Evolutionary conservation across 2,113 vertebrate species (phyloP).

Genomic region (Sus scrofa): DNA sequence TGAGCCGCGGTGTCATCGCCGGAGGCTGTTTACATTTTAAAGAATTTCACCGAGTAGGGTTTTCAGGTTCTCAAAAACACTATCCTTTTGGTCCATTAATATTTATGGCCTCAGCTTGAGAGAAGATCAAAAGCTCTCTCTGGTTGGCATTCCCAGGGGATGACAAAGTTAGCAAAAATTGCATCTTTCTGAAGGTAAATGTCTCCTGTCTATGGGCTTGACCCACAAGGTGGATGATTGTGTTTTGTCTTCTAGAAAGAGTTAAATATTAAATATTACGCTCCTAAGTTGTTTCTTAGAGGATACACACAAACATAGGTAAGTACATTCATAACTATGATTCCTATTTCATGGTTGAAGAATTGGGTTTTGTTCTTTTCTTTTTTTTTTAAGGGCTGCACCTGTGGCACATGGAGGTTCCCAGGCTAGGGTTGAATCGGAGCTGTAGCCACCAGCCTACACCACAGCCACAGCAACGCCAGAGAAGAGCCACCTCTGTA

Average conservation of each 20-base stretch:
- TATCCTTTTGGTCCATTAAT: not conserved
- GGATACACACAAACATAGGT: not conserved
- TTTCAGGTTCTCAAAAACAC: not conserved
- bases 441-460: no score
- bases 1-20: not conserved
- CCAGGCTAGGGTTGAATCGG: no score
- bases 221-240: fast-evolving
- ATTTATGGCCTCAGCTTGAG: not conserved
- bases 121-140: not conserved
- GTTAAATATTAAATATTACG: not conserved
- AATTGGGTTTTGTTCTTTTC: not conserved
- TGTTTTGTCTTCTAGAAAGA: not conserved
- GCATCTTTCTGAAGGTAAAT: not conserved
- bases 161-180: not conserved
- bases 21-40: not conserved
- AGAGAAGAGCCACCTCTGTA: no score
- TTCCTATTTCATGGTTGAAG: not conserved
- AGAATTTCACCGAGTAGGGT: not conserved
- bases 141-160: not conserved
- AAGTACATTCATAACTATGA: not conserved
- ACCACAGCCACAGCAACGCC: no score
- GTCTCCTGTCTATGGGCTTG: not conserved
- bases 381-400: no score
- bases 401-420: no score
- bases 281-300: not conserved